Evolutionary conservation across 2,113 vertebrate species (phyloP).

Genomic region (Paradisaea rubra): DNA sequence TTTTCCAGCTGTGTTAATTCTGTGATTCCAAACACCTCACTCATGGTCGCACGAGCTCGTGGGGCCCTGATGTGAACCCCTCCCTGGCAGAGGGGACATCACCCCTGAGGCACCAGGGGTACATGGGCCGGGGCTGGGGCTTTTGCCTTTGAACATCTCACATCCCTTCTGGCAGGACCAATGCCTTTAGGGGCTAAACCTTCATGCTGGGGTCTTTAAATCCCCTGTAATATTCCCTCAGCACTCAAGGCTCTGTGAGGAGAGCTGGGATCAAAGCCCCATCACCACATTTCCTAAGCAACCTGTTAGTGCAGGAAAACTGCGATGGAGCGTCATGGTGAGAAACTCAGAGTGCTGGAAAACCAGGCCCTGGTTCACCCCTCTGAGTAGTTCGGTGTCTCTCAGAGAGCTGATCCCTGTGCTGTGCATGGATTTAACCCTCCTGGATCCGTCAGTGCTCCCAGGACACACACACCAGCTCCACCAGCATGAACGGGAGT

Average conservation of each 20-base stretch:
- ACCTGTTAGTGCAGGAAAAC: neutral
- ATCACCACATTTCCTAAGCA: neutral
- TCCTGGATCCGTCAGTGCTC: neutral
- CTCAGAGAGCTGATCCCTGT: neutral
- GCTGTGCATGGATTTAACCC: neutral
- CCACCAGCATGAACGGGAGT: neutral
- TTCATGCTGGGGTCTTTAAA: neutral
- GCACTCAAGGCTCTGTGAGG: neutral
- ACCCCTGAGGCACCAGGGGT: rapidly evolving
- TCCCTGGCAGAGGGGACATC: neutral
- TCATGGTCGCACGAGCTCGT: rapidly evolving
- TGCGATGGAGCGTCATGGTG: rapidly evolving
- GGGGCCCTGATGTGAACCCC: neutral
- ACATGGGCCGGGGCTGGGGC: rapidly evolving
- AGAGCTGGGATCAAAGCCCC: neutral
- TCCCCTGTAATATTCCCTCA: neutral
- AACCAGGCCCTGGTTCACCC: neutral
- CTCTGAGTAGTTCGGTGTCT: rapidly evolving
- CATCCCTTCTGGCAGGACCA: rapidly evolving
- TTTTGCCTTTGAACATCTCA: neutral
- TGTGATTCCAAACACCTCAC: neutral
- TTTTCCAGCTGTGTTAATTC: neutral
- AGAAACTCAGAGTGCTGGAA: neutral
- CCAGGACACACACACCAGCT: neutral
- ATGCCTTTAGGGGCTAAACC: neutral